These are phyloP conservation scores for Neolamprologus sp. DNA, from an alignment of 2,113 vertebrate genomes.

Conservation along the genomic window DNA sequence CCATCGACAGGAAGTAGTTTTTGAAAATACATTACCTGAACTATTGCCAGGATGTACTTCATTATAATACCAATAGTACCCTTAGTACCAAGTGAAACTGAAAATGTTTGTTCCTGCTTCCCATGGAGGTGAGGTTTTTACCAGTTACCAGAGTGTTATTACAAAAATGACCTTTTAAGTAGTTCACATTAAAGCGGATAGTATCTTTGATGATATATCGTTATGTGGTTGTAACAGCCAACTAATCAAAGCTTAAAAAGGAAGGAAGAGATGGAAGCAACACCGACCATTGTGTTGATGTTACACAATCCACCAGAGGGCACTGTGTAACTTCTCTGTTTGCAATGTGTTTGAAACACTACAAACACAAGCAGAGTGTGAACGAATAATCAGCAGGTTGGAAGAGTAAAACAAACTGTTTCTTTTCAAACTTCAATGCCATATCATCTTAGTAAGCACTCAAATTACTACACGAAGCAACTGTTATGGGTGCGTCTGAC, in stretches of 20 bases:
- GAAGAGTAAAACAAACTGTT: not conserved
- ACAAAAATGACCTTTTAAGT: not conserved
- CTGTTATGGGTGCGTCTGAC: not conserved
- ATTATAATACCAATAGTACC: not conserved
- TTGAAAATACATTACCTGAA: not conserved
- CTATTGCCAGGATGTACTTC: not conserved
- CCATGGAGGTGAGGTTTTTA: not conserved
- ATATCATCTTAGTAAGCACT: not conserved
- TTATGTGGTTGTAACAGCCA: not conserved
- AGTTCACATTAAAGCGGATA: not conserved
- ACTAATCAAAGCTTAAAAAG: not conserved
- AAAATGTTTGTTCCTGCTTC: not conserved
- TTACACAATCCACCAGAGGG: not conserved
- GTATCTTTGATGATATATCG: fast-evolving
- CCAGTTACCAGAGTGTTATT: not conserved
- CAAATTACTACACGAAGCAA: not conserved
- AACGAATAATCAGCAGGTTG: not conserved
- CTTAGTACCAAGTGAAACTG: not conserved
- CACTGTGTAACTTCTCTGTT: not conserved
- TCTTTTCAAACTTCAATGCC: not conserved
- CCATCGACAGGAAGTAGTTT: not conserved
- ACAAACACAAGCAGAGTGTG: not conserved
- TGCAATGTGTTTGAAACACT: not conserved
- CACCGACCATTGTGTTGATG: not conserved
- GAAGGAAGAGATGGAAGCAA: not conserved